Percentiles rank a stretch among this genome's conserved stretches.
Evolutionary conservation across 2,888 invertebrate genomes (phyloP).

Genomic region (Aspidiotus destructor): DNA sequence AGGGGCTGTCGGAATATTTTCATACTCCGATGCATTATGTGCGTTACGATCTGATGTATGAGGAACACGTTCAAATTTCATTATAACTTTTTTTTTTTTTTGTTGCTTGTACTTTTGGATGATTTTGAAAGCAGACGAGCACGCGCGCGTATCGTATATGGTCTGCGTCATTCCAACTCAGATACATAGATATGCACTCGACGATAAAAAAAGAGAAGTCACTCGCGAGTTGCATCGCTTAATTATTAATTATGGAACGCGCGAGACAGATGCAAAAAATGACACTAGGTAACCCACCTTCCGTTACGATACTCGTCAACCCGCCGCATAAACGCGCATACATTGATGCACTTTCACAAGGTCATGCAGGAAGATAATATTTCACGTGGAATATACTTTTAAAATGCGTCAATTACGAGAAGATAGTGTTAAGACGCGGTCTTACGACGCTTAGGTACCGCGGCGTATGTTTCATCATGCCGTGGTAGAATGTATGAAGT

Average conservation of each 20-base stretch:
- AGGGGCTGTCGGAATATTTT: no score
- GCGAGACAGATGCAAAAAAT: conserved; percentile 20
- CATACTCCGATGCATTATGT: no score
- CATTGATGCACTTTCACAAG: conserved; percentile 17
- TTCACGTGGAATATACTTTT: conserved; percentile 21
- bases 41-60: no score
- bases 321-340: conserved; percentile 1
- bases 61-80: no score
- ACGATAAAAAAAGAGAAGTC: background rate
- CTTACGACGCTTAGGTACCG: background rate
- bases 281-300: conserved; percentile 28
- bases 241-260: background rate
- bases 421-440: background rate
- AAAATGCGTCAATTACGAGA: conserved; percentile 18
- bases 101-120: no score
- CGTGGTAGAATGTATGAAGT: background rate
- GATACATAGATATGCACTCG: background rate
- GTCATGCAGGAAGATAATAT: conserved; percentile 31
- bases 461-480: background rate
- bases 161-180: background rate
- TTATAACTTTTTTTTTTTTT: no score
- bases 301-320: conserved; percentile 14
- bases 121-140: background rate
- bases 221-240: background rate
- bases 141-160: background rate